These are phyloP conservation scores for Coreoperca whiteheadi DNA, from an alignment of 2,113 vertebrate species.

Conservation along the genomic window DNA sequence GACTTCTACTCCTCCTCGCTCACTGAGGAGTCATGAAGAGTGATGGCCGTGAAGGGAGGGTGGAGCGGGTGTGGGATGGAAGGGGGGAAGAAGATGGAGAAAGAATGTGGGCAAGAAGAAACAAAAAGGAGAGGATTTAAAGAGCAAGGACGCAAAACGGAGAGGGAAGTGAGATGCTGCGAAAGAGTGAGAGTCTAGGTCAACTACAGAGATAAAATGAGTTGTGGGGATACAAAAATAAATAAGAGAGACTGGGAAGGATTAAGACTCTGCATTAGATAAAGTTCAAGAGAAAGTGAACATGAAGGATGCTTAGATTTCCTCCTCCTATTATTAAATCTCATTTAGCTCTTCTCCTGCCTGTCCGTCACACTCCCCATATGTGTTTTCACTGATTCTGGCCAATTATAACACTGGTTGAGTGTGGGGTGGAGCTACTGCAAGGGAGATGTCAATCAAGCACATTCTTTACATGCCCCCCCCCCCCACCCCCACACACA, in stretches of 20 bases:
- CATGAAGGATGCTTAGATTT: background rate
- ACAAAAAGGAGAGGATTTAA: background rate
- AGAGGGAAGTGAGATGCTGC: too few relatives aligned
- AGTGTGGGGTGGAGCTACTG: background rate
- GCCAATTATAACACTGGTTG: background rate
- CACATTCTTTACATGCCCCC: too few relatives aligned
- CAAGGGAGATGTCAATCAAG: background rate
- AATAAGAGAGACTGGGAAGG: background rate
- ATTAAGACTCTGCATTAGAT: background rate
- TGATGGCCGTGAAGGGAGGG: background rate
- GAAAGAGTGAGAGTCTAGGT: background rate
- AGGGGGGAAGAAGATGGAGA: background rate
- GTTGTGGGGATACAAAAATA: background rate
- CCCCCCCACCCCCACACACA: too few relatives aligned
- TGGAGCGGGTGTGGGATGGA: background rate
- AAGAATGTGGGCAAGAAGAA: background rate
- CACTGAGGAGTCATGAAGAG: conserved; percentile 30
- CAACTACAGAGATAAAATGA: background rate
- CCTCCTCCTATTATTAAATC: background rate
- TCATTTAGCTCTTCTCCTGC: background rate
- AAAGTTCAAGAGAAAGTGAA: conserved; percentile 1
- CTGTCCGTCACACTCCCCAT: too few relatives aligned
- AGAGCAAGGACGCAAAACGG: background rate
- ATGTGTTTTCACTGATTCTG: background rate
- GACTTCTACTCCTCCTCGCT: conserved; percentile 24